Base-by-base conservation (phyloP, 1,140 invertebrate species). In the Trichoplusia ni region DNA sequence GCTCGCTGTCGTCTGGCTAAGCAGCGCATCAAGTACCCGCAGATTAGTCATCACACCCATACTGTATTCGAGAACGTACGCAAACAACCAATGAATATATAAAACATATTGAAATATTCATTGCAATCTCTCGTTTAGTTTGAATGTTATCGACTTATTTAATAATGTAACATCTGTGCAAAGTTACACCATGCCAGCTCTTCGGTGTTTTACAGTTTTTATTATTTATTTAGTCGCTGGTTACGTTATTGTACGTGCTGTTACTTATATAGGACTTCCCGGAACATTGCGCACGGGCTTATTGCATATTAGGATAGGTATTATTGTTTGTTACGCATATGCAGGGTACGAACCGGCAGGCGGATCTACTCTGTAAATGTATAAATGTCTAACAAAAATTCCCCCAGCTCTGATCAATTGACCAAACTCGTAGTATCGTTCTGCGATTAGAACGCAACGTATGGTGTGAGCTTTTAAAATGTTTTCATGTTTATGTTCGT, bases 401-500 rank as follows among this genome's bases (percentile, higher is more conserved):
- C n/a, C n/a, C n/a, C n/a, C n/a, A n/a, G n/a, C n/a, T n/a, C n/a
- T n/a, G n/a, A n/a, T n/a, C n/a, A n/a, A n/a, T n/a, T n/a, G n/a
- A n/a, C n/a, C n/a, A n/a, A n/a, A n/a, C 25, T 27, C 42, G 5
- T n/a, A n/a, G n/a, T n/a, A n/a, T n/a, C n/a, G n/a, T n/a, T n/a
- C n/a, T n/a, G n/a, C n/a, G 8, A 31, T 31, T 49, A 14, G 3
- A 18, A 31, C 23, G 25, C 35, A 23, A 37, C 33, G 13, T 14
- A 35, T 33, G 29, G 49, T 40, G 38, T 14, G 21, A 40, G 59
- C 23, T 49, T 31, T 51, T 35, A 47, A 58, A 60, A 35, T 35
- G 56, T 46, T 46, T 59, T 23, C 40, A 11, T 40, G 40, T 35
- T 60, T 60, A 60, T 35, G 47, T 47, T 76, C 62, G 72, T 81